phyloP scores from a whole-genome alignment of 2,888 invertebrate genomes.

The Maniola hyperantus region DNA sequence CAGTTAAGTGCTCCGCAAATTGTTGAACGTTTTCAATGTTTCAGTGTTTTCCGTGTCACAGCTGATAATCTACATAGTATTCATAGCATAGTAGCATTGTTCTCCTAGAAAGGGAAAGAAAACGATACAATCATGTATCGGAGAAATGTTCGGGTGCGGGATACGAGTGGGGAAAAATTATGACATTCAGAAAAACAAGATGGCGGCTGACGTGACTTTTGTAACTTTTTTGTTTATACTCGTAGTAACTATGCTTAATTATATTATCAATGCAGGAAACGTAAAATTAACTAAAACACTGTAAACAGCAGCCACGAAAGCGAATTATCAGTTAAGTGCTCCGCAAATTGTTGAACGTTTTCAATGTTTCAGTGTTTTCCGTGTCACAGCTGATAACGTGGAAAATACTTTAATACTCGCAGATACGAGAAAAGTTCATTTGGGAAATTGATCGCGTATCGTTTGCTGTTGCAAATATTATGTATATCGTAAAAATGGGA shows the following conservation, averaged over 20 bases:
- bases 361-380: conserved; percentile 1
- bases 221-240: too few species aligned
- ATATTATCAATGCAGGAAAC: conserved; percentile 2
- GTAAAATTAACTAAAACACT: background rate
- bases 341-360: background rate
- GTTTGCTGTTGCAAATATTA: background rate
- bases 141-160: too few species aligned
- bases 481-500: background rate
- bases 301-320: conserved; percentile 4
- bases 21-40: background rate
- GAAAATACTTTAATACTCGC: background rate
- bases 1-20: conserved; percentile 17
- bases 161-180: too few species aligned
- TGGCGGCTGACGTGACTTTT: too few species aligned
- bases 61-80: too few species aligned
- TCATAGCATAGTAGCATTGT: too few species aligned
- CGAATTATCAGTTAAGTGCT: conserved; percentile 20
- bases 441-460: background rate
- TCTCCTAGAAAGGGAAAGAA: too few species aligned
- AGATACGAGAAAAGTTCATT: background rate
- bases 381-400: background rate
- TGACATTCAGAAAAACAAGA: too few species aligned
- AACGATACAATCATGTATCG: too few species aligned
- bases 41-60: conserved; percentile 7
- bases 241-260: background rate